Evolutionary conservation across 2,888 invertebrate genomes (phyloP), one percentile per base, ranked within the genome.

Genomic region (Harmothoe impar): DNA sequence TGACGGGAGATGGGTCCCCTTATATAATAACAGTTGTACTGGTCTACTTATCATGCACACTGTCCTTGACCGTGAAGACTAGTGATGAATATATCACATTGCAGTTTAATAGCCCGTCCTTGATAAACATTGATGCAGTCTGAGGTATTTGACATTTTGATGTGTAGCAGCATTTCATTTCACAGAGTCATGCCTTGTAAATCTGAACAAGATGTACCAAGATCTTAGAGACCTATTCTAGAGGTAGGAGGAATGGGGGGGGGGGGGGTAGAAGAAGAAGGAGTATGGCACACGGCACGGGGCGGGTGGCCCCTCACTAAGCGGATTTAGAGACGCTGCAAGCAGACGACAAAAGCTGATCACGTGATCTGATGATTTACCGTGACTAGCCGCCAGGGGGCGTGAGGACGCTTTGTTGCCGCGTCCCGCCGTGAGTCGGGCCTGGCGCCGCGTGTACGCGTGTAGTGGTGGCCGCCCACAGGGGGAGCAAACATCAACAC

Each of bases 381-480:
- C 72, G 72, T 72, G 72, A 72, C 72, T 3, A 72, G 25, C 15
- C n/a, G 72, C 43, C 43, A 25, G 72, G 29, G 72, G 15, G 68
- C 72, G 72, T 72, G 72, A 72, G 25, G 72, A 72, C 25, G 20
- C 72, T 72, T 72, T 72, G 72, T 72, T 62, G 72, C 72, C 72
- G 72, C 62, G 23, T 62, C n/a, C 12, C 72, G 72, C 29, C 72
- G 7, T 25, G 20, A 15, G 29, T 25, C n/a, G n/a, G n/a, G n/a
- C n/a, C n/a, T n/a, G 72, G 29, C 72, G 72, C 72, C 72, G 25
- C 25, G 72, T 72, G 72, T 72, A 23, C 29, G 72, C 20, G 72
- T 29, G 72, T 15, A 15, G 62, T 43, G 31, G 29, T 25, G 0
- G 0, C 29, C 72, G 31, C 72, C 72, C 25, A 25, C n/a, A n/a